Evolutionary conservation across 1,140 invertebrate species (phyloP), one percentile per base, ranked within the genome.

Genomic region (Drosophila repleta): DNA sequence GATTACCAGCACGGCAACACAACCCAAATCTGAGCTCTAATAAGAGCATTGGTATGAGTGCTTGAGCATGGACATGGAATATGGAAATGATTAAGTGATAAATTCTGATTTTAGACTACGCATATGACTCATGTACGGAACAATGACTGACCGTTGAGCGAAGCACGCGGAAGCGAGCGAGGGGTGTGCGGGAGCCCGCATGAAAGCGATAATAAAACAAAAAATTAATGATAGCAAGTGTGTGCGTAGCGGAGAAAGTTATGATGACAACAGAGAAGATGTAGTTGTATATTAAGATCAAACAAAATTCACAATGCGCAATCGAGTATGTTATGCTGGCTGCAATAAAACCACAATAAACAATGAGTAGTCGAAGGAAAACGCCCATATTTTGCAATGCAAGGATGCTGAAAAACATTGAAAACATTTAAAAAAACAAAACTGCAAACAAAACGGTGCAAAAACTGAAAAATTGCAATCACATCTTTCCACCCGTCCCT

Each of bases 381-480:
- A 85, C 82, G 82, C 82, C 82, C 82, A 85, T 81, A 81, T 87
- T 74, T 61, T 32, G 6, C 39, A n/a, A n/a, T 43, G 8, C 7
- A 7, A 37, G 41, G 4, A 52, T 43, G 61, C 62, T 55, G 77
- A 67, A 63, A 55, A n/a, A 29, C 53, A 49, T 26, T 46, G 4
- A 52, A 41, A 46, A 21, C 8, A 52, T 39, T 37, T 32, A 69
- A 74, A 64, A 20, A 58, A 68, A 73, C 61, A 58, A 52, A 64
- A 55, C 49, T 29, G 35, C 51, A 53, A 73, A 39, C 17, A 26
- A 61, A 67, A 57, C 26, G 62, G 21, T 68, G 65, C 51, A 46
- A 63, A 64, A 51, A 58, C 62, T 32, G 13, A 58, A 68, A 70
- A 61, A 69, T 43, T 74, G 51, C 46, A 7, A 57, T 26, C 18